Percentiles rank a stretch among this genome's conserved stretches.
Evolutionary conservation across 2,797 vertebrate species (phyloP).

Genomic region (Leucoraja ocellata): DNA sequence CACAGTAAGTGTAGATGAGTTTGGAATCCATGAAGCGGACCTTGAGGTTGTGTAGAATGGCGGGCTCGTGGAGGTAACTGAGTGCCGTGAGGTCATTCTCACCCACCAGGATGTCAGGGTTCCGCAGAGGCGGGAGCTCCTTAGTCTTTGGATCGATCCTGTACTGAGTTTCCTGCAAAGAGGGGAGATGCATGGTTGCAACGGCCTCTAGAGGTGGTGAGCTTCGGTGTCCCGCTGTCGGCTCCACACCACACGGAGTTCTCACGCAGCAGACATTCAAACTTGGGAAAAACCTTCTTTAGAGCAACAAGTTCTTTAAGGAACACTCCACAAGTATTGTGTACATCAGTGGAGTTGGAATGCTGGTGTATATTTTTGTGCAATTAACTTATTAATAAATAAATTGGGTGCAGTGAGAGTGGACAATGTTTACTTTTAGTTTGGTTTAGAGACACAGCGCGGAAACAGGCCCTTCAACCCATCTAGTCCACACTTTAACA

Average conservation of each 20-base stretch:
- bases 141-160: conserved; percentile 79
- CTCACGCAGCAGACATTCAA: background rate
- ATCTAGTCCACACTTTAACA: too few species aligned
- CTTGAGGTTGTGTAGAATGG: conserved; percentile 91
- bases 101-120: conserved; percentile 95
- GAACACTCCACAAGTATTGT: background rate
- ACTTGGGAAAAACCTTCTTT: background rate
- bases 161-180: conserved; percentile 73
- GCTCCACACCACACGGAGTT: background rate
- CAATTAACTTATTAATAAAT: background rate
- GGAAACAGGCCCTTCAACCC: too few species aligned
- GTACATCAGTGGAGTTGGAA: background rate
- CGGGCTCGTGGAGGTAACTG: conserved; percentile 95
- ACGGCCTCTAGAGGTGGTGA: background rate
- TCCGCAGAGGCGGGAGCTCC: conserved; percentile 85
- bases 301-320: too few species aligned
- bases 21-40: conserved; percentile 96
- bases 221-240: too few species aligned
- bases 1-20: conserved; percentile 97
- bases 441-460: too few species aligned
- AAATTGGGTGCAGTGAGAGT: background rate
- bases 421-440: too few species aligned
- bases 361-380: background rate
- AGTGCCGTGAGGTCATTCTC: conserved; percentile 97
- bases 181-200: background rate